phyloP scores from a whole-genome alignment of 1,140 invertebrate genomes.

The Diorhabda carinulata region DNA sequence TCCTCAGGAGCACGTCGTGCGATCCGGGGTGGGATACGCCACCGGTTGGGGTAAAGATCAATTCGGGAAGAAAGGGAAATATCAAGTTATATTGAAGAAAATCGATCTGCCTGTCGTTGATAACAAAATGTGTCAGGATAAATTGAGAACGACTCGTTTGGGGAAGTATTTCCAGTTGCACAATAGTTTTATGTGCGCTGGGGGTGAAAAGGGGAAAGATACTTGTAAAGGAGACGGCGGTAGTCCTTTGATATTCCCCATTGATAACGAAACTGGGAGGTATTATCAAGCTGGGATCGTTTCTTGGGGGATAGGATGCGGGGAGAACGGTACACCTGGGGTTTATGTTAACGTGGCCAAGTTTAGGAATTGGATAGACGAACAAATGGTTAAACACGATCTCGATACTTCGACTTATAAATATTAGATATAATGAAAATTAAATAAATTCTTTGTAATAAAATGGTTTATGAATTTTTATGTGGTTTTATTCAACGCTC shows the following conservation, averaged over 20 bases:
- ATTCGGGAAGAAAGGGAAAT: slow-evolving; percentile 54
- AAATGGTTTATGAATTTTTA: background rate
- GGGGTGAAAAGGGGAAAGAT: slow-evolving; percentile 61
- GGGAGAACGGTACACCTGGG: slow-evolving; percentile 55
- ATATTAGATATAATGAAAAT: slow-evolving; percentile 26
- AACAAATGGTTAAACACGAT: slow-evolving; percentile 29
- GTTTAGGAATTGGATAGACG: slow-evolving; percentile 43
- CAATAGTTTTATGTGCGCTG: slow-evolving; percentile 70
- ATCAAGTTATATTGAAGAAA: slow-evolving; percentile 70
- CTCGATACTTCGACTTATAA: slow-evolving; percentile 29
- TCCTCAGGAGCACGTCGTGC: slow-evolving; percentile 43
- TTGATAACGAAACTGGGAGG: slow-evolving; percentile 37
- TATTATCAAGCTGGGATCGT: slow-evolving; percentile 53
- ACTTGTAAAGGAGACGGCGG: slow-evolving; percentile 62
- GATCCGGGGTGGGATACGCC: slow-evolving; percentile 51
- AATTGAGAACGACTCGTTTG: slow-evolving; percentile 56
- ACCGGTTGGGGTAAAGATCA: slow-evolving; percentile 64
- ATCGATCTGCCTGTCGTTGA: slow-evolving; percentile 63
- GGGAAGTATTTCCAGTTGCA: slow-evolving; percentile 62
- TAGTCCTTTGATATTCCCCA: slow-evolving; percentile 55
- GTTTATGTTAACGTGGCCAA: slow-evolving; percentile 43
- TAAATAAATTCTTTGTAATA: background rate
- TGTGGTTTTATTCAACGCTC: background rate
- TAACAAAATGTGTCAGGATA: slow-evolving; percentile 53
- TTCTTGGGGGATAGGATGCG: slow-evolving; percentile 53